A percentile compares a stretch with the other conserved stretches of the same genome.
These are phyloP conservation scores for Bombus picipes DNA, from an alignment of 1,140 invertebrate species.

Conservation along the genomic window DNA sequence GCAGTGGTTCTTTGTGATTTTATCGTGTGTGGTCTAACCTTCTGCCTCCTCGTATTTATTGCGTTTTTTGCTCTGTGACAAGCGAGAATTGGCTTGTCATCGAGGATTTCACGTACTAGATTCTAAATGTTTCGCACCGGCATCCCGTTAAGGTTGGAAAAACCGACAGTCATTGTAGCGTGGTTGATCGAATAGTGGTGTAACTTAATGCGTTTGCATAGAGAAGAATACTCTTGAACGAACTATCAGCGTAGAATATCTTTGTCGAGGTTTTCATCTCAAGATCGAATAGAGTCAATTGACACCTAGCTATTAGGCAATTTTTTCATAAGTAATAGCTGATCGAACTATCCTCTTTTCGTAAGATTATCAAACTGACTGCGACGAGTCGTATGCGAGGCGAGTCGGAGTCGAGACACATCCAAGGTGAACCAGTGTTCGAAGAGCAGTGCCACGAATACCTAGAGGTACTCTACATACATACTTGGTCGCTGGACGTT, in stretches of 20 bases:
- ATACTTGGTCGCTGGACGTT: conserved; percentile 49
- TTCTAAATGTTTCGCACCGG: conserved; percentile 7
- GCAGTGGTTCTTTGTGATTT: conserved; percentile 61
- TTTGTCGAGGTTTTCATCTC: neutral
- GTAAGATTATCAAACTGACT: conserved; percentile 44
- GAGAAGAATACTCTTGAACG: neutral
- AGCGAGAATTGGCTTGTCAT: conserved; percentile 47
- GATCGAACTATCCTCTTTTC: conserved; percentile 45
- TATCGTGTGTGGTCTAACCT: conserved; percentile 59
- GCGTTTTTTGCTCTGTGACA: conserved; percentile 34
- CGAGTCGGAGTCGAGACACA: conserved; percentile 69
- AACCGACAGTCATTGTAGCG: neutral
- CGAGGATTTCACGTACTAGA: conserved; percentile 47
- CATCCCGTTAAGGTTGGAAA: conserved; percentile 47
- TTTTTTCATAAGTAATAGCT: conserved; percentile 3
- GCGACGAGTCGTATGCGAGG: conserved; percentile 51
- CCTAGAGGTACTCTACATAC: conserved; percentile 66
- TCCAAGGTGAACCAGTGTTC: conserved; percentile 80
- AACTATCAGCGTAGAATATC: neutral
- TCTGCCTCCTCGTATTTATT: conserved; percentile 18
- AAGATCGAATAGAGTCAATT: neutral
- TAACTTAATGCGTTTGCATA: neutral
- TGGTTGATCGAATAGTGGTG: neutral
- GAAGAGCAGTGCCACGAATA: conserved; percentile 67
- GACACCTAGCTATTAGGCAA: neutral